Evolutionary conservation across 2,888 invertebrate genomes (phyloP), one percentile per base, ranked within the genome.

Genomic region (Drosophila prolongata): DNA sequence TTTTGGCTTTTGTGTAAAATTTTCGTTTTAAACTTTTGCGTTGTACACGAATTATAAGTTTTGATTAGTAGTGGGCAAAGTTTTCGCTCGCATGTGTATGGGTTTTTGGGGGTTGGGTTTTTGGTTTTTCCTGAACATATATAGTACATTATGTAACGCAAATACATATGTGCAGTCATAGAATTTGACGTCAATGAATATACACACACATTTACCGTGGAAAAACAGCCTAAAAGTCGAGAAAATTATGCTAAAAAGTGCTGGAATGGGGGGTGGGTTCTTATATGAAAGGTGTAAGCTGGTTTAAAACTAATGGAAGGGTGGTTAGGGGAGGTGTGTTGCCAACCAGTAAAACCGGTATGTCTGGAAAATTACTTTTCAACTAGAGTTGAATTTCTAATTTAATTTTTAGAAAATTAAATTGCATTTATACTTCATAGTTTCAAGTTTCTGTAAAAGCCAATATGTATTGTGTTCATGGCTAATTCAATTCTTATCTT

Each of bases 1-100:
- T 81, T 81, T 87, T 87, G 82, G 85, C 78, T 87, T 89, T 89
- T 86, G 87, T 86, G 85, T 87, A 78, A 71, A 87, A 84, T 89
- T 89, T 84, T 89, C 89, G 81, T 85, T 88, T 87, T 81, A 79
- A 87, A 86, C 87, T 86, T 86, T 86, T 78, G 71, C 74, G 76
- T 88, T 84, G 83, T 84, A 89, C 87, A 87, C 85, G 87, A 86
- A 86, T 86, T 86, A 86, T 89, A 86, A 86, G 85, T 86, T 86
- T 86, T 86, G 85, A 86, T 86, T 89, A 86, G 89, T 85, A 87
- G 82, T 81, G 87, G 89, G 87, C 67, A 88, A 84, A 88, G 80
- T 84, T 84, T 84, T 88, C 68, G 68, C 64, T 65, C 59, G 55
- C 69, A 54, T 68, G 64, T 71, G 60, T 64, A 40, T 58, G 47